Conservation (phyloP, 2,797 vertebrate species). For the Hydrolagus colliei region DNA sequence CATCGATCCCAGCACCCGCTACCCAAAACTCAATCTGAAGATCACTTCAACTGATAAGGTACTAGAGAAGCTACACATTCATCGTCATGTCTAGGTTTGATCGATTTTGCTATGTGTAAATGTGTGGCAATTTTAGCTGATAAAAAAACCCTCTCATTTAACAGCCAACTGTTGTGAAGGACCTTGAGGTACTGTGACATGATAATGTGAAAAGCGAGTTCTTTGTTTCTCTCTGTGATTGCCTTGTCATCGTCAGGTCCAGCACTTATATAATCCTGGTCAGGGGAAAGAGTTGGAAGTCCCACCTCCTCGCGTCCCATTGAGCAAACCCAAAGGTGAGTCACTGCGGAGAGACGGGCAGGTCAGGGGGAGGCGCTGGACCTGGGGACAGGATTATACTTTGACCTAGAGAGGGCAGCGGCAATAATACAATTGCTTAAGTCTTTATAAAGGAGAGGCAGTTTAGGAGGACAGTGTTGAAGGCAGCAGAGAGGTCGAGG, state of each 20-base stretch:
- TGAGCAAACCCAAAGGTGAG: conserved; percentile 78
- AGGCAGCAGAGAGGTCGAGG: too few relatives aligned
- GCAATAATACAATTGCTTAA: too few relatives aligned
- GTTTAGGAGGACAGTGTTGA: too few relatives aligned
- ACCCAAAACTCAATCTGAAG: conserved; percentile 88
- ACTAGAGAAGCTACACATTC: conserved; percentile 14
- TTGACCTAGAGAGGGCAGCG: too few relatives aligned
- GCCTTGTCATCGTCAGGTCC: conserved; percentile 62
- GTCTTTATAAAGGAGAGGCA: too few relatives aligned
- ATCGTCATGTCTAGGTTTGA: too few relatives aligned
- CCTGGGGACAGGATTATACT: too few relatives aligned
- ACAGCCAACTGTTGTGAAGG: not conserved
- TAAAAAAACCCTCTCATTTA: not conserved
- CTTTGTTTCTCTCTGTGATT: not conserved
- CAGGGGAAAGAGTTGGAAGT: conserved; percentile 66
- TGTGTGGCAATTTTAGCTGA: not conserved
- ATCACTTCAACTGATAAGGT: conserved; percentile 88
- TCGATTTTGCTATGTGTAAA: not conserved
- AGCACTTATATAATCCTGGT: conserved; percentile 80
- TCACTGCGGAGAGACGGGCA: not conserved
- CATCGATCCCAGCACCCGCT: conserved; percentile 88
- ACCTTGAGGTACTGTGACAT: too few relatives aligned
- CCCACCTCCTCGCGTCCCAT: conserved; percentile 64
- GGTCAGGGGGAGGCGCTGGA: not conserved
- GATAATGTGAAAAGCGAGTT: too few relatives aligned